Conservation (phyloP, 1,140 invertebrate species). For the Whitmania pigra region DNA sequence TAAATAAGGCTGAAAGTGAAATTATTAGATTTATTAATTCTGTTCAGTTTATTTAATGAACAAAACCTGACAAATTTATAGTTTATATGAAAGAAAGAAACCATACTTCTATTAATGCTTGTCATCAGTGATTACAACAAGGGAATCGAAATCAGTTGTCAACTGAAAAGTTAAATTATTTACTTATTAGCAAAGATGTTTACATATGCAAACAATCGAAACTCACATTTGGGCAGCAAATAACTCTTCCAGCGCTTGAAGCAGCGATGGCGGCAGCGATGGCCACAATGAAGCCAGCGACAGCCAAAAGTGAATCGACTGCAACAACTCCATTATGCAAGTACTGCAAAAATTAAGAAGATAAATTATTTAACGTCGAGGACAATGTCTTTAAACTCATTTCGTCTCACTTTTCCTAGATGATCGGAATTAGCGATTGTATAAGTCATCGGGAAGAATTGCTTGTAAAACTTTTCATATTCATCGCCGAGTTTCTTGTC, state of each 20-base stretch:
- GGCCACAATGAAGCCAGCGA: not conserved
- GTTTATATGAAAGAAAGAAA: no score
- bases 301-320: conserved; percentile 3
- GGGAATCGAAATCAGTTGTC: no score
- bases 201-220: no score
- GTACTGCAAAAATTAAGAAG: not conserved
- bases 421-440: not conserved
- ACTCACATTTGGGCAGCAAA: conserved; percentile 6
- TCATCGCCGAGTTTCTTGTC: not conserved
- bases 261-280: not conserved
- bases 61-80: no score
- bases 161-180: no score
- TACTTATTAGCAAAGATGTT: no score
- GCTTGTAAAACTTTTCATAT: not conserved
- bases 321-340: not conserved
- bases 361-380: no score
- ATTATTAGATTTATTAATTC: no score
- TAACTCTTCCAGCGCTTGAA: not conserved
- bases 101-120: no score
- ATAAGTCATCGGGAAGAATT: conserved; percentile 7
- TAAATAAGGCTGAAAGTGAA: no score
- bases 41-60: no score
- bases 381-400: not conserved
- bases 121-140: no score
- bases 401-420: not conserved